A percentile compares a stretch with the other conserved stretches of the same genome.
phyloP scores from a whole-genome alignment of 2,797 vertebrate genomes.

The Cetoscarus ocellatus region DNA sequence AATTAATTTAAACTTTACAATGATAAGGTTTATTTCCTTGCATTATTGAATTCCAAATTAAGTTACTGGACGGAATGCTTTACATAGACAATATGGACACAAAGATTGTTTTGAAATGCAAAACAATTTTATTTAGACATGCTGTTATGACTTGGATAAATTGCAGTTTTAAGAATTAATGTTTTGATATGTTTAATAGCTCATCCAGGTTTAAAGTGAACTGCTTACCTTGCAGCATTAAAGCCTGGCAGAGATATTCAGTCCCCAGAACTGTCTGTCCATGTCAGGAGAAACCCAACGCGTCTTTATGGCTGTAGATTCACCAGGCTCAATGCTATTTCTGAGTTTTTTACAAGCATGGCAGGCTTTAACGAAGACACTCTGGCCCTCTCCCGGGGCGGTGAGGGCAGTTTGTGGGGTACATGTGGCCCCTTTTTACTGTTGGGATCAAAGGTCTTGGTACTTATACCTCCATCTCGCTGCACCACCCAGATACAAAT shows the following conservation, averaged over 20 bases:
- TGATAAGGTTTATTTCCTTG: too few species aligned
- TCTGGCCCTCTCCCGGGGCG: slow-evolving; percentile 53
- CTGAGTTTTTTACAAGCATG: slow-evolving; percentile 72
- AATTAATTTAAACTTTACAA: too few species aligned
- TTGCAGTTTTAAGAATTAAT: too few species aligned
- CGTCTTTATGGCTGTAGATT: slow-evolving; percentile 75
- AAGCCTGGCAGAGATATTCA: slow-evolving; percentile 20
- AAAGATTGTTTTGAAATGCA: too few species aligned
- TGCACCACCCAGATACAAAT: slow-evolving; percentile 23
- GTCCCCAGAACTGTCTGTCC: slow-evolving; percentile 30
- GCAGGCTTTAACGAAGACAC: slow-evolving; percentile 60
- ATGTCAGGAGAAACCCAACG: slow-evolving; percentile 58
- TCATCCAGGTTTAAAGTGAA: slow-evolving; percentile 1
- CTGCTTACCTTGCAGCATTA: neutral
- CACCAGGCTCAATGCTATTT: slow-evolving; percentile 68
- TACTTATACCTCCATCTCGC: slow-evolving; percentile 35
- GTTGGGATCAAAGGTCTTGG: slow-evolving; percentile 52
- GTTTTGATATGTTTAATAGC: too few species aligned
- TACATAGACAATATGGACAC: too few species aligned
- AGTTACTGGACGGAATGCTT: too few species aligned
- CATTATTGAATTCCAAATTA: too few species aligned
- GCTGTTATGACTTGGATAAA: too few species aligned
- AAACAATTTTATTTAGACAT: too few species aligned
- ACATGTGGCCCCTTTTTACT: slow-evolving; percentile 63
- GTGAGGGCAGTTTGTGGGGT: slow-evolving; percentile 49